Base-by-base conservation (phyloP, 35 echinoderm and acorn worm genomes). In the Anneissia japonica region DNA sequence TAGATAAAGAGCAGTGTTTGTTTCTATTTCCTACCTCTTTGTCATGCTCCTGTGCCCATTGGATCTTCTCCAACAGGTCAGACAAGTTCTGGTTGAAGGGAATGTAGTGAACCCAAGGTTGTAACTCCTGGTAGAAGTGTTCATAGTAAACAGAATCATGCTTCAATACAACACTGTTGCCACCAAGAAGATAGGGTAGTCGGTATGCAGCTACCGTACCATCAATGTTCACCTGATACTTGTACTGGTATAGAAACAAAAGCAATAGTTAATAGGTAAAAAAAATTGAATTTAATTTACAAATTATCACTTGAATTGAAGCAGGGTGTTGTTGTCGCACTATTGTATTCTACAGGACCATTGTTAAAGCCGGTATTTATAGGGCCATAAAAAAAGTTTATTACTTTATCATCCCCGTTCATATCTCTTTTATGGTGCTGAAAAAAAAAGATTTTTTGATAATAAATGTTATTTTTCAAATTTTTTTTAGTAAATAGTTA, bases 211-310 rank as follows among this genome's bases (percentile, higher is more conserved):
- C 95, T 6, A 97, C 95, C 1, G 95, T 97, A 16, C 95, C 95
- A 80, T 97, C 95, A 4, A 97, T 90, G 89, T 93, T 97, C 19
- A 97, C 91, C 43, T 97, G 95, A 75, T 93, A 97, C 55, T 97
- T 97, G 82, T 91, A 97, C 95, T 97, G 77, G 0, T 31, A 36
- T 30, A 83, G 40, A 75, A 79, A 84, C 77, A 31, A 23, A 86
- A 87, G 41, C 41, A 39, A 30, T 74, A 56, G 43, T 16, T n/a
- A 79, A 19, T 16, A 46, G 3, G 0, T 0, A 28, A 72, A 4
- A 46, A n/a, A n/a, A 83, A 21, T 1, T 43, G 36, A 17, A 0
- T 32, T 11, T 4, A 83, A 31, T n/a, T 73, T n/a, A 31, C 51
- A 64, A 34, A 23, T 32, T 28, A 17, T 37, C 23, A 11, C 17